Base-by-base conservation (phyloP, 2,888 invertebrate genomes). In the Agriopis leucophaearia region DNA sequence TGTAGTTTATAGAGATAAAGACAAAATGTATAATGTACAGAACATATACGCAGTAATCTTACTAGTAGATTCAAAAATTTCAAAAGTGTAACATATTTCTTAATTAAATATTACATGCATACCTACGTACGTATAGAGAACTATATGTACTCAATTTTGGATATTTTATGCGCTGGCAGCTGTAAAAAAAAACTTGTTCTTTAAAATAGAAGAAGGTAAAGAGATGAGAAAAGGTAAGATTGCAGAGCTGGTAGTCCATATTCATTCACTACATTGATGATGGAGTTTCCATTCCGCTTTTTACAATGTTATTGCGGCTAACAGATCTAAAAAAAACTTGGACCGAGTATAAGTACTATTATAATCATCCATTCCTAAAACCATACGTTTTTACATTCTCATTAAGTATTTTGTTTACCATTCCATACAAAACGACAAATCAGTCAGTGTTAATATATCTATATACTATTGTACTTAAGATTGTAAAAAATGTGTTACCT, bases 401-500 rank as follows among this genome's bases (percentile, higher is more conserved):
- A 27, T 67, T 44, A n/a, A n/a, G n/a, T n/a, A n/a, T n/a, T 42
- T 44, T 40, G 8, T 64, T 51, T 5, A 15, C 44, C 8, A 64
- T 64, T 64, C 56, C 64, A 57, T 9, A 44, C 10, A 45, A 57
- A 40, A 44, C 47, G 54, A 16, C 10, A 56, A 64, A 45, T 52
- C 48, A 18, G 45, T 52, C 48, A 18, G 45, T 63, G 59, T 18
- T 66, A 58, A 66, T 54, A 44, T 64, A 65, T 48, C 59, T 40
- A 54, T 40, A 54, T 61, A 62, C 10, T 60, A 56, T 40, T 60
- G n/a, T 67, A 64, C 10, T 56, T 78, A 78, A 82, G 78, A 81
- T 81, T 89, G 88, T 88, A 88, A 86, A 88, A n/a, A 88, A 89
- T 76, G 84, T 88, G 86, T 89, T 75, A 73, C 64, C 59, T 87